These are phyloP conservation scores for Hylaeus anthracinus DNA, from an alignment of 1,140 invertebrate species.

Conservation along the genomic window DNA sequence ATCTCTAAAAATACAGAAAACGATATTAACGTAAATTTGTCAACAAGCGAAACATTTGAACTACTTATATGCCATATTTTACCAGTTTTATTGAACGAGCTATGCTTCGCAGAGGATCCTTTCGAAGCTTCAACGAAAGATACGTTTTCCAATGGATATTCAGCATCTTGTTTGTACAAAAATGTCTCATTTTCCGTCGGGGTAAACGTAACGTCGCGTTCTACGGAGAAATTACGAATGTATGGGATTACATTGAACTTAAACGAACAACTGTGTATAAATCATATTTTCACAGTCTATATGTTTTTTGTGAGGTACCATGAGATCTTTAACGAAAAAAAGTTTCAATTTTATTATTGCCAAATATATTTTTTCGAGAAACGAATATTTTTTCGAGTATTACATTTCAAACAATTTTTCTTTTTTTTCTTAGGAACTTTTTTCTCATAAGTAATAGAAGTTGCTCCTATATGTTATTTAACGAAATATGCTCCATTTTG, in stretches of 20 bases:
- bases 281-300: background rate
- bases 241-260: no score
- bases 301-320: no score
- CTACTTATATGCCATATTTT: background rate
- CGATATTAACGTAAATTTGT: background rate
- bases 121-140: background rate
- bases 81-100: background rate
- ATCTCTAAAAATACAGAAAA: background rate
- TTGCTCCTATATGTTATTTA: no score
- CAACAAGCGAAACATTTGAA: background rate
- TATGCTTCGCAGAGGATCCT: background rate
- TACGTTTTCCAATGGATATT: background rate
- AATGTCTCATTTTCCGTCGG: conserved; percentile 9
- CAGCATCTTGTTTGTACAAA: background rate
- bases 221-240: background rate
- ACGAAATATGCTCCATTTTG: no score
- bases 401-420: no score
- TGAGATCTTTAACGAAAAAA: no score
- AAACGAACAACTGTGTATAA: background rate
- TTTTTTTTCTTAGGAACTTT: no score
- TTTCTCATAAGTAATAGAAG: no score
- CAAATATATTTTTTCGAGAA: no score
- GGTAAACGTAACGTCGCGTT: background rate
- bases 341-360: no score
- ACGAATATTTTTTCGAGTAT: no score